These are phyloP conservation scores for Sebastiscus tertius DNA, from an alignment of 2,797 vertebrate species.

Conservation along the genomic window DNA sequence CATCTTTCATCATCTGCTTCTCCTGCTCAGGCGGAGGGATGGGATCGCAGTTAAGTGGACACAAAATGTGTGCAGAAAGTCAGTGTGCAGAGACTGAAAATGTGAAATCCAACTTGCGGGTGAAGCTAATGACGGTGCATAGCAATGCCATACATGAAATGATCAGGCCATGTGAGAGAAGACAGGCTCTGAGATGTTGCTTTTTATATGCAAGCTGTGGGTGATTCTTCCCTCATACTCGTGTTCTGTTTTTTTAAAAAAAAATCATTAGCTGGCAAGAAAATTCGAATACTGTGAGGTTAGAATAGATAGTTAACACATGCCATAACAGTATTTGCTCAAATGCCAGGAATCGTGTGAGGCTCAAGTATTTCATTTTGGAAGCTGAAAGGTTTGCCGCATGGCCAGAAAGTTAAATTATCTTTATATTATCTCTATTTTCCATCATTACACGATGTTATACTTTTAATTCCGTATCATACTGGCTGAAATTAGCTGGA, in stretches of 20 bases:
- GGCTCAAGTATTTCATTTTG: not conserved
- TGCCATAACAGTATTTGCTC: not conserved
- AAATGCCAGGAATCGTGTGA: not conserved
- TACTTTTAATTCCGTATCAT: not conserved
- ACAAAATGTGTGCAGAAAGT: conserved; percentile 42
- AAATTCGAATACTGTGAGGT: not conserved
- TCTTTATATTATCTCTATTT: not conserved
- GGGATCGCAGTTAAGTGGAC: conserved; percentile 67
- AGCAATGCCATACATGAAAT: conserved; percentile 26
- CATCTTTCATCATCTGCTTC: conserved; percentile 75
- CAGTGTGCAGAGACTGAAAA: conserved; percentile 20
- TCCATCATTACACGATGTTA: not conserved
- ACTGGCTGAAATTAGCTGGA: not conserved
- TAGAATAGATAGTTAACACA: not conserved
- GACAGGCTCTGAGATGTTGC: not conserved
- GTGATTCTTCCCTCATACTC: not conserved
- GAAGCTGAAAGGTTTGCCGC: not conserved
- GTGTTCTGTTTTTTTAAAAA: not conserved
- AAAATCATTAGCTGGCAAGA: not conserved
- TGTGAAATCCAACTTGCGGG: conserved; percentile 29
- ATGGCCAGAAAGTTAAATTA: not conserved
- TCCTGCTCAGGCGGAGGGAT: conserved; percentile 49
- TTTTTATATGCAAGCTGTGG: not conserved
- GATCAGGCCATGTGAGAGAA: conserved; percentile 10
- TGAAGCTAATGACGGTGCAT: conserved; percentile 46